phyloP scores from a whole-genome alignment of 2,113 vertebrate genomes.

The Trematomus loennbergii region DNA sequence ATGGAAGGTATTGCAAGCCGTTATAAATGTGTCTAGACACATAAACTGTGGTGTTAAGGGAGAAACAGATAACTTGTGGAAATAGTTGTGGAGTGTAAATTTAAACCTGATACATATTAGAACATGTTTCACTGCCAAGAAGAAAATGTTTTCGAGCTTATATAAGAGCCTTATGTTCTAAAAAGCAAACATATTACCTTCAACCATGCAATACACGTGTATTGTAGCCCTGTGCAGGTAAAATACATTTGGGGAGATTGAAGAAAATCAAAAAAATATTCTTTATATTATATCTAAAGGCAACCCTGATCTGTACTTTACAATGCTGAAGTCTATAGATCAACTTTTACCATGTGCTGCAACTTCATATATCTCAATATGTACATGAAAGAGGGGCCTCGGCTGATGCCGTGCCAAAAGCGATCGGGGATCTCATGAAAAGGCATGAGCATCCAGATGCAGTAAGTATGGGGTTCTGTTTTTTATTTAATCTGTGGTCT shows the following conservation, averaged over 20 bases:
- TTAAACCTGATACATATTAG: slow-evolving; percentile 44
- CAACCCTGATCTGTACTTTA: slow-evolving; percentile 33
- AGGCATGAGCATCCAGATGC: slow-evolving; percentile 67
- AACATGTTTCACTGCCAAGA: slow-evolving; percentile 25
- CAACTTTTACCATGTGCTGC: slow-evolving; percentile 51
- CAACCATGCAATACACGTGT: no score
- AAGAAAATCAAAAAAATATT: background rate
- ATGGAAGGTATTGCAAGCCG: slow-evolving; percentile 50
- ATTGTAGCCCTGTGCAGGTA: no score
- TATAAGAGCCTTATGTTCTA: background rate
- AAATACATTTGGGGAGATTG: background rate
- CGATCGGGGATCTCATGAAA: slow-evolving; percentile 53
- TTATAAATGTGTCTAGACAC: slow-evolving; percentile 68
- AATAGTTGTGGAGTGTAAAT: slow-evolving; percentile 50
- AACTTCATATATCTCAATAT: slow-evolving; percentile 63
- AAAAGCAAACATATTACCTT: background rate
- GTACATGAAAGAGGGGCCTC: slow-evolving; percentile 64
- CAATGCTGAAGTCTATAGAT: slow-evolving; percentile 55
- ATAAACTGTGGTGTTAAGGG: slow-evolving; percentile 56
- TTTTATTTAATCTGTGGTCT: slow-evolving; percentile 69
- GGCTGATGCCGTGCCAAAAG: slow-evolving; percentile 55
- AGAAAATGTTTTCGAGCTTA: background rate
- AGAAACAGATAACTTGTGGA: slow-evolving; percentile 48
- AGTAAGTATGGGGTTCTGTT: slow-evolving; percentile 64
- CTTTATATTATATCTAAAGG: slow-evolving; percentile 6